Conservation (phyloP, 2,797 vertebrate species). For the Phylloscopus collybita region DNA sequence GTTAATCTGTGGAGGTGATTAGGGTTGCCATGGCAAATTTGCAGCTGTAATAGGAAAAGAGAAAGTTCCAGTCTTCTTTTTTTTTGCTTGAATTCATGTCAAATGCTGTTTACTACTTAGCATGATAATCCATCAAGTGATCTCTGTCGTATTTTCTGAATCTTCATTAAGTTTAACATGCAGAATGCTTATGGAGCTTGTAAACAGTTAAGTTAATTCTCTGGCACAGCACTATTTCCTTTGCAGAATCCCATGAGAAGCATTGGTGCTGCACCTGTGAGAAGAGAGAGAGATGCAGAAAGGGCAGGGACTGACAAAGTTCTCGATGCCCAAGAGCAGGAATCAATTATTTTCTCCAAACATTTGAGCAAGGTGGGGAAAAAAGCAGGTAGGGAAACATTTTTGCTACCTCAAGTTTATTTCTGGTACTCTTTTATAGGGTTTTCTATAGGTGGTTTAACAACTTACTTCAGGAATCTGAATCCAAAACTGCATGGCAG, state of each 20-base stretch:
- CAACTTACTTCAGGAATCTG: background rate
- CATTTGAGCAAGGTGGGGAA: background rate
- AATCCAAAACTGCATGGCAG: background rate
- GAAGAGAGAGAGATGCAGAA: background rate
- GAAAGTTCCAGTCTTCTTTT: background rate
- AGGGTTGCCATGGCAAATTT: background rate
- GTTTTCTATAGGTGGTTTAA: background rate
- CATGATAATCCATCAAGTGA: slow-evolving; percentile 26
- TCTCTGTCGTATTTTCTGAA: slow-evolving; percentile 20
- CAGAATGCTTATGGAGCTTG: background rate
- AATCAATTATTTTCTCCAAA: background rate
- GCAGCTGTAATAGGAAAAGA: background rate
- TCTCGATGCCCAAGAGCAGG: background rate
- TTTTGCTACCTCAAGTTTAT: background rate
- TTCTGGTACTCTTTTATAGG: background rate
- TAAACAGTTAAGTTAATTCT: slow-evolving; percentile 16
- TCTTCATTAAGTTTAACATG: slow-evolving; percentile 24
- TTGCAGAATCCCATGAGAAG: accelerated
- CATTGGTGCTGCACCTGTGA: background rate
- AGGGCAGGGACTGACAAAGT: background rate
- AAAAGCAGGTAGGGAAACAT: background rate
- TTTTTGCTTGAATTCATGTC: background rate
- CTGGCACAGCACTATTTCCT: background rate
- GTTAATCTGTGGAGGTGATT: background rate
- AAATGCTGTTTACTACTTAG: slow-evolving; percentile 10